Base-by-base conservation (phyloP, 2,888 invertebrate species). In the Siphlonurus alternatus region DNA sequence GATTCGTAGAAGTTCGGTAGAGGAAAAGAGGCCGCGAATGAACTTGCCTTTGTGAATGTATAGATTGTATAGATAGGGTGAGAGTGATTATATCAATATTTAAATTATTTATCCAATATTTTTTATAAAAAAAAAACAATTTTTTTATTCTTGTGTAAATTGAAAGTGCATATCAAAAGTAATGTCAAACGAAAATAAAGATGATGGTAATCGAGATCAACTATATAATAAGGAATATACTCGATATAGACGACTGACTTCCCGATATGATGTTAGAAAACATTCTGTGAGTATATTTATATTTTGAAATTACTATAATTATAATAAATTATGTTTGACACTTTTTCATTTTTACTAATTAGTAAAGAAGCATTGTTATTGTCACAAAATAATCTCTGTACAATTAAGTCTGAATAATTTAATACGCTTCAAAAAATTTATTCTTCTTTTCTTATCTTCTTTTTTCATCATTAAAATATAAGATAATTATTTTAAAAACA, bases 181-280 rank as follows among this genome's bases (percentile, higher is more conserved):
- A 5, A 38, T 38, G 38, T 15, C 38, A 10, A 38, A 38, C 15
- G 38, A 38, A 38, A 38, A 38, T 38, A 15, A 38, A 38, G 38
- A 15, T 38, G 38, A 38, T 15, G 38, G 15, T 10, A 38, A 38
- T 10, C 38, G 38, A 38, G 76, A 75, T 66, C 73, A 73, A 67
- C 75, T 73, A 63, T 89, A 89, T 73, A 81, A 81, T 19, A 81
- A 82, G 69, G 89, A 88, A 72, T 89, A 88, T 69, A 80, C 79
- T 66, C 79, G 87, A 71, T 73, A 88, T 67, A 77, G 85, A 68
- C 79, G 86, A 68, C 74, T 88, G 25, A 87, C 87, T 10, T 84
- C 83, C 71, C 84, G 85, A 71, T 76, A 84, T 65, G 82, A 85
- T 69, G 81, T 83, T 68, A 79, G 84, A 70, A 83, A 85, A 75